Evolutionary conservation across 2,888 invertebrate genomes (phyloP), one percentile per base, ranked within the genome.

Genomic region (Campoplex capitator): DNA sequence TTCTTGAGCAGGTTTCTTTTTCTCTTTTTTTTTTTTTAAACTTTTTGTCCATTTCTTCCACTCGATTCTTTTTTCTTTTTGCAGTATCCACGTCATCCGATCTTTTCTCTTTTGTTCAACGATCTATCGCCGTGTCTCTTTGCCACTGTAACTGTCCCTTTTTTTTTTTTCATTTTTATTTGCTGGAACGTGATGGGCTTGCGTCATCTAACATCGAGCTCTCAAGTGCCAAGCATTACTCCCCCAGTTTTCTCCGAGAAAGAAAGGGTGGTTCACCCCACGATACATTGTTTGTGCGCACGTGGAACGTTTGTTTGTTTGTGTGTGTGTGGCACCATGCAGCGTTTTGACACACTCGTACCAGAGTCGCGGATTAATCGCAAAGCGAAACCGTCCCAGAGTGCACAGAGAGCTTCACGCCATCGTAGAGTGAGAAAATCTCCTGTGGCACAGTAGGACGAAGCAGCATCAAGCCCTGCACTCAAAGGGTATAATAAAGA

Each of bases 281-380:
- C 7, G n/a, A 42, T 58, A 48, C 45, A 48, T 58, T n/a, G 18
- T 42, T 38, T 28, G 16, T 16, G 42, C 28, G 32, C 58, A 4
- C 11, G 65, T 35, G 65, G 0, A 48, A 23, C 68, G 28, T 75
- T 32, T 35, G 73, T 45, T 11, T 18, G 70, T 42, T 65, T 51
- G 38, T 38, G 54, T 38, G 38, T 51, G 38, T 38, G 54, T 28
- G 28, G 67, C 35, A 32, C 51, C 76, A 76, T 35, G 58, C 48
- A 48, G 78, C 62, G 78, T 75, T 84, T 42, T 82, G 84, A 81
- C 67, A 77, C 73, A 77, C 77, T 73, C 84, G 73, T 67, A 70
- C 68, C 65, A 84, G 51, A 84, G 67, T 82, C 65, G 70, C 62
- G 62, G 84, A 84, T 87, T 84, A 84, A 87, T 84, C 80, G 83